Evolutionary conservation across 2,113 vertebrate genomes (phyloP).

Genomic region (Fulica atra): DNA sequence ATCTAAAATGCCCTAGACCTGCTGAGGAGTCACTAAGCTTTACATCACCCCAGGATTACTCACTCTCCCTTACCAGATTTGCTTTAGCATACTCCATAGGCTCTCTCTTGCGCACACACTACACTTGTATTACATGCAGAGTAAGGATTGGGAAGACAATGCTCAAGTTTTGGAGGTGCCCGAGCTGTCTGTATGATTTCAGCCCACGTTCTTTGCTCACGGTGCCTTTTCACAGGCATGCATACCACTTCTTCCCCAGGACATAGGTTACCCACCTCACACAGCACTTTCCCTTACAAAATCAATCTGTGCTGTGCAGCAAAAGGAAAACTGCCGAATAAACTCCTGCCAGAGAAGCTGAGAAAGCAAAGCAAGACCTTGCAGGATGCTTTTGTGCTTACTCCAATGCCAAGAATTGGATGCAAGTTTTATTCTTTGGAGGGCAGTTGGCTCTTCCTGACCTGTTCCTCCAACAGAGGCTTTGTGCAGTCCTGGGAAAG

Average conservation of each 20-base stretch:
- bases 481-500: not conserved
- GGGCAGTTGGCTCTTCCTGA: not conserved
- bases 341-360: not conserved
- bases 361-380: not conserved
- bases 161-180: not conserved
- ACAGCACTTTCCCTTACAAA: not conserved
- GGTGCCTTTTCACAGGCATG: accelerated
- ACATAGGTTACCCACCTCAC: not conserved
- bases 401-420: not conserved
- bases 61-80: not conserved
- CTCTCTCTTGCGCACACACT: accelerated
- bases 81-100: not conserved
- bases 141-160: not conserved
- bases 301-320: not conserved
- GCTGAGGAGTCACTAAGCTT: not conserved
- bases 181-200: not conserved
- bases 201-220: not conserved
- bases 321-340: not conserved
- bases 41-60: not conserved
- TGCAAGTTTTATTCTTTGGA: not conserved
- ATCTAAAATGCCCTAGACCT: not conserved
- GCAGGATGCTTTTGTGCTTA: not conserved
- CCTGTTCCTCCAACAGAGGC: not conserved
- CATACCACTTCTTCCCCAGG: not conserved
- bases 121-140: too few relatives aligned